phyloP scores from a whole-genome alignment of 2,888 invertebrate species.

The Acronicta alni region DNA sequence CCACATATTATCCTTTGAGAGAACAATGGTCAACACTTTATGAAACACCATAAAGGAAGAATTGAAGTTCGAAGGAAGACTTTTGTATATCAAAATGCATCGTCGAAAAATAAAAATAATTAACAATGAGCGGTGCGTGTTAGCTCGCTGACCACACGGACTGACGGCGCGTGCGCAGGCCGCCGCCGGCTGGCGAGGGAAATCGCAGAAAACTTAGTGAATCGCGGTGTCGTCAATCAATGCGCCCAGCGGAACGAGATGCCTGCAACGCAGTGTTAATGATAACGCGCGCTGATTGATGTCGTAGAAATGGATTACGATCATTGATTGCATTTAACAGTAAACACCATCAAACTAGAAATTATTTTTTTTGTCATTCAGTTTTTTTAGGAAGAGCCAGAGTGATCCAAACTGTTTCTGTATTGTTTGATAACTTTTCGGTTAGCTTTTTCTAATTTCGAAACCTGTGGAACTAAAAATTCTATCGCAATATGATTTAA shows the following conservation, averaged over 20 bases:
- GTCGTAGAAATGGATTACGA: constrained; percentile 25
- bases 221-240: constrained; percentile 67
- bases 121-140: constrained; percentile 68
- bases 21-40: constrained; percentile 70
- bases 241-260: constrained; percentile 73
- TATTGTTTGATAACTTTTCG: too few relatives aligned
- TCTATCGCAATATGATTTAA: too few relatives aligned
- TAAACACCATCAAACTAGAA: constrained; percentile 4
- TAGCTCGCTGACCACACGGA: constrained; percentile 72
- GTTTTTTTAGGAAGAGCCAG: too few relatives aligned
- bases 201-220: constrained; percentile 80
- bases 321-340: constrained; percentile 33
- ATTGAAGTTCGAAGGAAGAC: constrained; percentile 66
- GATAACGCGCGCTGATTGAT: constrained; percentile 43
- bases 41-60: constrained; percentile 72
- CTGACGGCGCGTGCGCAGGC: constrained; percentile 67
- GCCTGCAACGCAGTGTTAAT: constrained; percentile 43
- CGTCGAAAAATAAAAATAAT: constrained; percentile 67
- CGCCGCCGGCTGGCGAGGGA: constrained; percentile 69
- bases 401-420: too few relatives aligned
- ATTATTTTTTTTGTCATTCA: too few relatives aligned
- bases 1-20: constrained; percentile 59
- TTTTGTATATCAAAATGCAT: constrained; percentile 87
- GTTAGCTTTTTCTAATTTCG: too few relatives aligned
- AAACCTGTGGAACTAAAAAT: too few relatives aligned